Percentiles rank a stretch among this genome's conserved stretches.
Conservation (phyloP, 2,888 invertebrate genomes). For the Celastrina argiolus region DNA sequence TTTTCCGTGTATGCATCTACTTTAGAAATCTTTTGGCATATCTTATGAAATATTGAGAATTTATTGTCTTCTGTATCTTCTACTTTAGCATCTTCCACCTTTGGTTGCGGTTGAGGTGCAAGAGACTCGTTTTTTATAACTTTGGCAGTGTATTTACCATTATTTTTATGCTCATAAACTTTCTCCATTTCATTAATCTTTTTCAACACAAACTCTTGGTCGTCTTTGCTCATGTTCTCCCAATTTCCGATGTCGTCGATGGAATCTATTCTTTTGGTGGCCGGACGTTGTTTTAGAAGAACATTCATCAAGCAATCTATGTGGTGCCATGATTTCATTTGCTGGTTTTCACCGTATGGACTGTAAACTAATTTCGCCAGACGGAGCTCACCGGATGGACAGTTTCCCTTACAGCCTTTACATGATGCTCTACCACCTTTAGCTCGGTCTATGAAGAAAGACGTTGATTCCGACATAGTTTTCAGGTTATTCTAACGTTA, state of each 20-base stretch:
- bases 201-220: slow-evolving; percentile 80
- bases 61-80: slow-evolving; percentile 79
- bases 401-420: slow-evolving; percentile 90
- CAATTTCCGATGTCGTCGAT: slow-evolving; percentile 89
- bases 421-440: slow-evolving; percentile 89
- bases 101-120: slow-evolving; percentile 12
- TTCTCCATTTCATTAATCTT: slow-evolving; percentile 81
- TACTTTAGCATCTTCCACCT: slow-evolving; percentile 31
- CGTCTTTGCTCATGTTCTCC: slow-evolving; percentile 80
- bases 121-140: slow-evolving; percentile 55
- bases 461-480: slow-evolving; percentile 48
- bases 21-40: slow-evolving; percentile 87
- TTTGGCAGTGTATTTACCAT: slow-evolving; percentile 65
- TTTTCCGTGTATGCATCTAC: slow-evolving; percentile 90
- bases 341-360: slow-evolving; percentile 83
- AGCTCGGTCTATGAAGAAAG: slow-evolving; percentile 86
- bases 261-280: slow-evolving; percentile 88
- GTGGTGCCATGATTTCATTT: slow-evolving; percentile 93
- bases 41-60: slow-evolving; percentile 85
- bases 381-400: slow-evolving; percentile 83
- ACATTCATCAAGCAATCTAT: slow-evolving; percentile 87
- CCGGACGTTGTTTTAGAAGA: slow-evolving; percentile 86
- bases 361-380: slow-evolving; percentile 88
- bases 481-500: not conserved
- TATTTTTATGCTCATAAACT: slow-evolving; percentile 70